A percentile compares a stretch with the other conserved stretches of the same genome.
Evolutionary conservation across 2,888 invertebrate species (phyloP).

Genomic region (Xylocampa areola): DNA sequence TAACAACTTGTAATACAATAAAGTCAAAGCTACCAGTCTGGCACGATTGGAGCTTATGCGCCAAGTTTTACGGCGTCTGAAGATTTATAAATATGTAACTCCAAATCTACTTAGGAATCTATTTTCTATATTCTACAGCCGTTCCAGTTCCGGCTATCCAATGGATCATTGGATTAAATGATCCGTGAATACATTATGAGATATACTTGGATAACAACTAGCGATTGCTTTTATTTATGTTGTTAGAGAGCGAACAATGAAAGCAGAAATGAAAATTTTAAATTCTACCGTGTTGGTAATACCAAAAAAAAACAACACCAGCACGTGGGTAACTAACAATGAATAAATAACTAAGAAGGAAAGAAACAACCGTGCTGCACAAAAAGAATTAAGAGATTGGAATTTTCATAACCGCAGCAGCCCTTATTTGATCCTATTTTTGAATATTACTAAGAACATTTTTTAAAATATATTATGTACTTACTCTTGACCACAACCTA

Average conservation of each 20-base stretch:
- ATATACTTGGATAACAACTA: constrained; percentile 56
- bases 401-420: no score
- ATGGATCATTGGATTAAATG: constrained; percentile 56
- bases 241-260: constrained; percentile 10
- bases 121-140: constrained; percentile 27
- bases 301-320: no score
- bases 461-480: no score
- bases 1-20: constrained; percentile 27
- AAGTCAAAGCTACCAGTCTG: constrained; percentile 29
- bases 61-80: constrained; percentile 10
- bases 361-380: no score
- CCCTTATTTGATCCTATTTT: no score
- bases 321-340: no score
- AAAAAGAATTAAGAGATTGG: no score
- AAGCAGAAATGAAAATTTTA: no score
- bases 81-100: constrained; percentile 6
- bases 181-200: constrained; percentile 64
- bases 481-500: no score
- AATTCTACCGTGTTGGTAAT: no score
- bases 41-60: constrained; percentile 5
- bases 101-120: background rate
- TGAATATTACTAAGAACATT: no score
- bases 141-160: constrained; percentile 53
- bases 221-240: constrained; percentile 31
- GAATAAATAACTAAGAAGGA: no score